Base-by-base conservation (phyloP, 2,888 invertebrate genomes). In the Xestia xanthographa region DNA sequence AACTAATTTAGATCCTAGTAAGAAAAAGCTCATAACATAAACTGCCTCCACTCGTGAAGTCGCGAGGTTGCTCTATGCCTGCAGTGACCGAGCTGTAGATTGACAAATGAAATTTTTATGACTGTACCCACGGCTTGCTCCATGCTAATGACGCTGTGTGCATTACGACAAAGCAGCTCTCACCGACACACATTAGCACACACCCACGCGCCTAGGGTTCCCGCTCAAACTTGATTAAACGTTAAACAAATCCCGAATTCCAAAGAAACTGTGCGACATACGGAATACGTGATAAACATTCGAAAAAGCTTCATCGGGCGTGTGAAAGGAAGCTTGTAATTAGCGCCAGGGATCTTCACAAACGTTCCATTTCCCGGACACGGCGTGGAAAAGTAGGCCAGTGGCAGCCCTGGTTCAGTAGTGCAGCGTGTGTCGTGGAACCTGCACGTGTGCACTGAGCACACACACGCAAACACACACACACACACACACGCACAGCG, bases 41-140 rank as follows among this genome's bases (percentile, higher is more conserved):
- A 72, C 63, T 75, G 69, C 17, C 48, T 41, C 56, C 8, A 38
- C 60, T 50, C 20, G 62, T 45, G 8, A 29, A 62, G 14, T 62
- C n/a, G 20, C 34, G 22, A 69, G 43, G 60, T 58, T 70, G 26
- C 48, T 90, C 88, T 86, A 75, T 87, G 80, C 74, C 79, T 78
- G 77, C 77, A 82, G 83, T 82, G 87, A 85, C 90, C 88, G 88
- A 88, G 88, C 90, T 89, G 89, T 80, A 94, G 93, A 95, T 95
- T 94, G 94, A 91, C 93, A 92, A 92, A 92, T 95, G 93, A 92
- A 93, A 91, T 89, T 88, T 95, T 95, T 91, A 95, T 95, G 93
- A 93, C 88, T 88, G 83, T 90, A 87, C 89, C 89, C 90, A 89
- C 90, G 90, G 90, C 90, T 88, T 88, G 87, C 91, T 89, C 86